These are phyloP conservation scores for Odontocerum albicorne DNA, from an alignment of 2,888 invertebrate genomes.

Conservation along the genomic window DNA sequence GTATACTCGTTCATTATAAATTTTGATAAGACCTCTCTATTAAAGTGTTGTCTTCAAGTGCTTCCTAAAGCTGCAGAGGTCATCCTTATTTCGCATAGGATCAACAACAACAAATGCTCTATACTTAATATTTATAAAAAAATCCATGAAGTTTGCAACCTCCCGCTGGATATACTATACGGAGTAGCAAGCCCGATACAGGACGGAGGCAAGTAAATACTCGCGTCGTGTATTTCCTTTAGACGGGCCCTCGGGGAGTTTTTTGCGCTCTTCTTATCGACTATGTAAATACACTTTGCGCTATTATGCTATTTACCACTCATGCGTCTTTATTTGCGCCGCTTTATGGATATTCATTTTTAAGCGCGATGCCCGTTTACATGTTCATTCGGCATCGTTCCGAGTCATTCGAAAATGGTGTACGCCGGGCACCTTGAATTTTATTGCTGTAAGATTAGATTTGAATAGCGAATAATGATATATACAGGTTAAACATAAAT, in stretches of 20 bases:
- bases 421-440: no score
- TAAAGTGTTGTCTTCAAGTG: no score
- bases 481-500: no score
- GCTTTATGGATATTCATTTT: slow-evolving; percentile 20
- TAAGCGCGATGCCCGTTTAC: no score
- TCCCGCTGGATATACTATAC: background rate
- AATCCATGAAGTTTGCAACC: background rate
- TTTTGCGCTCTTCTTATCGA: slow-evolving; percentile 34
- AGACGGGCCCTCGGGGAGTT: slow-evolving; percentile 33
- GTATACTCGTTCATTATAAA: background rate
- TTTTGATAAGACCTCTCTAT: no score
- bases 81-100: no score
- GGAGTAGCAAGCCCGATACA: background rate
- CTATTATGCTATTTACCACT: slow-evolving; percentile 32
- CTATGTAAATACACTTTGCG: slow-evolving; percentile 35
- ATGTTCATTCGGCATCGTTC: no score
- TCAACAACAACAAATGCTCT: no score
- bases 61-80: background rate
- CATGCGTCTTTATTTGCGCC: slow-evolving; percentile 21
- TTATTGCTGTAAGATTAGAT: no score
- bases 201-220: slow-evolving; percentile 21
- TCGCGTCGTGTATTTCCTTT: slow-evolving; percentile 24
- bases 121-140: no score
- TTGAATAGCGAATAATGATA: no score
- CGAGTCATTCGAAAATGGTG: no score